Percentiles rank a stretch among this genome's conserved stretches.
Evolutionary conservation across 2,888 invertebrate species (phyloP).

Genomic region (Polia nebulosa): DNA sequence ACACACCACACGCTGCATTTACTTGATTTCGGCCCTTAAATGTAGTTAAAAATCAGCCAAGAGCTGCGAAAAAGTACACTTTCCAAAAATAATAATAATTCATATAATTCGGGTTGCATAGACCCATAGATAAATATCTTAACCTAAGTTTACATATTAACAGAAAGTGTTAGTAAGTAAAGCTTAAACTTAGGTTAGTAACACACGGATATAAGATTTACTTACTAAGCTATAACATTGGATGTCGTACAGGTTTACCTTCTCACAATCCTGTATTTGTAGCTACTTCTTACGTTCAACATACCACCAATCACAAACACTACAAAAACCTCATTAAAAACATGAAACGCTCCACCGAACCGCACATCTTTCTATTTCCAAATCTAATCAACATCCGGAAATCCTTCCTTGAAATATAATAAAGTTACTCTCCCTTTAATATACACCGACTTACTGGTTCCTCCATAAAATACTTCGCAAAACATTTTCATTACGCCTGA

Average conservation of each 20-base stretch:
- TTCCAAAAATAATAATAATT: no score
- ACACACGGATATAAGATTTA: no score
- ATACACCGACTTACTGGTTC: constrained; percentile 7
- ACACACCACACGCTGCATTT: no score
- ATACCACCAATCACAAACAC: not conserved
- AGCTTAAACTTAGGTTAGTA: no score
- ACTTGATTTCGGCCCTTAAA: no score
- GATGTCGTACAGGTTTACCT: not conserved
- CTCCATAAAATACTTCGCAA: constrained; percentile 32
- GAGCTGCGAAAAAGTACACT: no score
- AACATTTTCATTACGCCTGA: constrained; percentile 45
- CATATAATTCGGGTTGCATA: no score
- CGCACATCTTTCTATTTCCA: constrained; percentile 3
- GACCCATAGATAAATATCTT: no score
- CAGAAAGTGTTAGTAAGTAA: no score
- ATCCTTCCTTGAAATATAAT: constrained; percentile 42
- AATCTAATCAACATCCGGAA: constrained; percentile 50
- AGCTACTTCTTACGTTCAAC: not conserved
- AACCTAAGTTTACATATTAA: no score
- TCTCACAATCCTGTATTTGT: not conserved
- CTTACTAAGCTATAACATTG: not conserved
- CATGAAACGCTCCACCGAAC: constrained; percentile 4
- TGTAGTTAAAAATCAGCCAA: no score
- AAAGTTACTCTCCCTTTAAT: constrained; percentile 11
- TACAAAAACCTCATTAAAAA: constrained; percentile 1